phyloP scores from a whole-genome alignment of 2,888 invertebrate species.

The Cantharis flavilabris region DNA sequence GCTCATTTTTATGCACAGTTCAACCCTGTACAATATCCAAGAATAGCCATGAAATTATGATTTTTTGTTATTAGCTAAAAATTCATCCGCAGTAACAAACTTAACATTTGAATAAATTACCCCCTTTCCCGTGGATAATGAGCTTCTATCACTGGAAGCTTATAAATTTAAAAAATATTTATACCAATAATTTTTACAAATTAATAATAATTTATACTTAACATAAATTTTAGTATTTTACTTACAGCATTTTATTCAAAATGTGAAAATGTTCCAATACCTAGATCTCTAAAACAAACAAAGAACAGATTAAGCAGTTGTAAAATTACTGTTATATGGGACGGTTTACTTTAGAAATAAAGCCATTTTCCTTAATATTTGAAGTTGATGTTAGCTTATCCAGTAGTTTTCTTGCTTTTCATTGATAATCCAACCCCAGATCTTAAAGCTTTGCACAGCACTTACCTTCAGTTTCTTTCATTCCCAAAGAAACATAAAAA shows the following conservation, averaged over 20 bases:
- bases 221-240: not conserved
- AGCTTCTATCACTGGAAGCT: too few relatives aligned
- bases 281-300: not conserved
- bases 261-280: too few relatives aligned
- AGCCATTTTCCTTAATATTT: not conserved
- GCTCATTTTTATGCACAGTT: too few relatives aligned
- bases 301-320: not conserved
- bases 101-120: too few relatives aligned
- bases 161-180: too few relatives aligned
- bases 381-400: not conserved
- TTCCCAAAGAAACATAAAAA: not conserved
- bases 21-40: too few relatives aligned
- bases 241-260: fast-evolving
- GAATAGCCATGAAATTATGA: too few relatives aligned
- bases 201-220: too few relatives aligned
- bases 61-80: too few relatives aligned
- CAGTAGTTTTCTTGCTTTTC: not conserved
- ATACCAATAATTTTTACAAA: too few relatives aligned
- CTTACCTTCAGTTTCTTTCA: not conserved
- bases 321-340: not conserved
- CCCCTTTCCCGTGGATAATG: too few relatives aligned
- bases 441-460: not conserved
- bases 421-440: not conserved
- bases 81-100: too few relatives aligned
- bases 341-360: not conserved